Evolutionary conservation across 2,797 vertebrate species (phyloP).

Genomic region (Pelodytes ibericus): DNA sequence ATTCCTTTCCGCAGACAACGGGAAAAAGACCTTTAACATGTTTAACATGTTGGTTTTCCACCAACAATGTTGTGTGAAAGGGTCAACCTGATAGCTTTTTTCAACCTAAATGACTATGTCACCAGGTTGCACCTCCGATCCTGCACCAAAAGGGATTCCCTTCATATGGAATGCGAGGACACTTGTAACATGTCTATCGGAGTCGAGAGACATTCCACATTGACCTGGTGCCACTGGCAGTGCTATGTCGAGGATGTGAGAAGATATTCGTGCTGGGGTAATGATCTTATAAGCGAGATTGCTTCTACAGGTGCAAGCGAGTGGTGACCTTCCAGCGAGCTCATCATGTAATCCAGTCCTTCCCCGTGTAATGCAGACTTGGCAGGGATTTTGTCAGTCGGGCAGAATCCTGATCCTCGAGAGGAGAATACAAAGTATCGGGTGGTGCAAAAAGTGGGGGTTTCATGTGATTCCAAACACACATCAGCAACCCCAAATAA

Average conservation of each 20-base stretch:
- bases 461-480: slow-evolving; percentile 43
- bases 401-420: slow-evolving; percentile 45
- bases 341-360: slow-evolving; percentile 28
- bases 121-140: too few species aligned
- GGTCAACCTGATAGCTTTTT: too few species aligned
- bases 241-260: slow-evolving; percentile 37
- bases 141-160: background rate
- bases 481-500: slow-evolving; percentile 29
- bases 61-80: too few species aligned
- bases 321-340: slow-evolving; percentile 34
- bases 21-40: too few species aligned
- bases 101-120: too few species aligned
- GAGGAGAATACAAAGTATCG: slow-evolving; percentile 39
- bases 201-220: background rate
- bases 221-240: slow-evolving; percentile 8
- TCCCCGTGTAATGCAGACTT: slow-evolving; percentile 40
- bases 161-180: slow-evolving; percentile 6
- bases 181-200: slow-evolving; percentile 6
- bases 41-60: too few species aligned
- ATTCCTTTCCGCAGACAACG: too few species aligned
- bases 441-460: slow-evolving; percentile 29
- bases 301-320: slow-evolving; percentile 32
- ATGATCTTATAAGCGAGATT: slow-evolving; percentile 36
- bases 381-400: slow-evolving; percentile 41
- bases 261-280: slow-evolving; percentile 38